Percentiles rank a stretch among this genome's conserved stretches.
Conservation (phyloP, 2,113 vertebrate species). For the Narcine bancroftii region DNA sequence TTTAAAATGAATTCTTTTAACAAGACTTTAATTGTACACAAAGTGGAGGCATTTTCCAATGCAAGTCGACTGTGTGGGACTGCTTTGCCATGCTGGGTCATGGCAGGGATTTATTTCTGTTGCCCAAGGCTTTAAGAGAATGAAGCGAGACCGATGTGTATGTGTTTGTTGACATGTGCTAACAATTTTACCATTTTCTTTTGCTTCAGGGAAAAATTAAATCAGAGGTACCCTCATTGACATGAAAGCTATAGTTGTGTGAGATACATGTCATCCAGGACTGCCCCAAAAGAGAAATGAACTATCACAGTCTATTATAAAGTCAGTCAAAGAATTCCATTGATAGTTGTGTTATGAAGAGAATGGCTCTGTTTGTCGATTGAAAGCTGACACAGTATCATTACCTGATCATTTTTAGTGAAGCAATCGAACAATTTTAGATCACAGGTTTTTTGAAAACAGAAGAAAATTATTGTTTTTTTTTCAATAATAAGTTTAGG, state of each 20-base stretch:
- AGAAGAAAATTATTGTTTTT: not conserved
- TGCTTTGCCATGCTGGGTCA: conserved; percentile 28
- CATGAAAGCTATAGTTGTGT: conserved; percentile 40
- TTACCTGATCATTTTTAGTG: no score
- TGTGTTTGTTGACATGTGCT: conserved; percentile 52
- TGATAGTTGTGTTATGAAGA: not conserved
- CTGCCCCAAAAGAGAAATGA: conserved; percentile 34
- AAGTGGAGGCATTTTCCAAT: not conserved
- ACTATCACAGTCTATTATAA: conserved; percentile 20
- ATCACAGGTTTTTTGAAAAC: not conserved
- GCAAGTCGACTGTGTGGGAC: not conserved
- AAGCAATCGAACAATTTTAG: conserved; percentile 2
- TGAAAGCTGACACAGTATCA: conserved; percentile 3
- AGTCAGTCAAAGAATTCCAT: conserved; percentile 23
- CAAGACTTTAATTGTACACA: not conserved
- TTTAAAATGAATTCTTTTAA: conserved; percentile 19
- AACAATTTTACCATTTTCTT: conserved; percentile 51
- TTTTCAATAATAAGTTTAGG: not conserved
- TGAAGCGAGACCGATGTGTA: conserved; percentile 45
- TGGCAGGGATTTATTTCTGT: conserved; percentile 40
- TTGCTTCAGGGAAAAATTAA: conserved; percentile 46
- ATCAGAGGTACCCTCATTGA: conserved; percentile 41
- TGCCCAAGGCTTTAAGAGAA: conserved; percentile 45
- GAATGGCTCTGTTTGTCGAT: not conserved
- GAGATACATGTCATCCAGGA: conserved; percentile 38